A percentile compares a stretch with the other conserved stretches of the same genome.
These are phyloP conservation scores for Sciaenops ocellatus DNA, from an alignment of 2,797 vertebrate species.

Conservation along the genomic window DNA sequence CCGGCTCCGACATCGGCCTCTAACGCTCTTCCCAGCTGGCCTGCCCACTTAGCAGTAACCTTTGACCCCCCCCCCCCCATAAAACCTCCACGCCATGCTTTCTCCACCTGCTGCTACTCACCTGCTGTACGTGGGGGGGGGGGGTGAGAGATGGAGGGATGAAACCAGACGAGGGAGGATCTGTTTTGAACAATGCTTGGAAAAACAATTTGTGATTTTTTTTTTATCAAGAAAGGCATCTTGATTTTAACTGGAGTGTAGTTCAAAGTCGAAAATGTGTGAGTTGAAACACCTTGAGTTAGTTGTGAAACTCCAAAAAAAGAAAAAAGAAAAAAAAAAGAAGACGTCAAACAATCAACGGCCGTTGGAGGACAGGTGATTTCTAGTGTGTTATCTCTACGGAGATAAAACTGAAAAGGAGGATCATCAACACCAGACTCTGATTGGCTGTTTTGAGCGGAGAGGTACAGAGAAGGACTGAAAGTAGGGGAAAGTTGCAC, in stretches of 20 bases:
- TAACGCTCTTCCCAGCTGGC: conserved; percentile 42
- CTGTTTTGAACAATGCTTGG: not conserved
- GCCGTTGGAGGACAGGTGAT: conserved; percentile 59
- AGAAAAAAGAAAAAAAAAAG: not conserved
- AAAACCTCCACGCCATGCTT: conserved; percentile 19
- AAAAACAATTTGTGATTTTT: not conserved
- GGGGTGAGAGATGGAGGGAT: not conserved
- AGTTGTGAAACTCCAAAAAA: conserved; percentile 21
- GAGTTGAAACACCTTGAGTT: too few species aligned
- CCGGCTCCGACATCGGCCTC: conserved; percentile 35
- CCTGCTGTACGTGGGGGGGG: conserved; percentile 36
- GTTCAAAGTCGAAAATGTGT: conserved; percentile 8
- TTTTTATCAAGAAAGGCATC: conserved; percentile 9
- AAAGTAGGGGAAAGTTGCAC: conserved; percentile 37
- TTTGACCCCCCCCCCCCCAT: conserved; percentile 47
- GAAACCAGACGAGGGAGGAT: not conserved
- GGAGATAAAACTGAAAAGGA: conserved; percentile 58
- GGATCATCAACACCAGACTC: conserved; percentile 23
- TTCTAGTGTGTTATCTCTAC: conserved; percentile 59
- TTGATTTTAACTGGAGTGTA: conserved; percentile 26
- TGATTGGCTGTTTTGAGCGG: conserved; percentile 49
- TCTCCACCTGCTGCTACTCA: conserved; percentile 65
- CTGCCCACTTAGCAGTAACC: conserved; percentile 56
- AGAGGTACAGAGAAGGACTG: not conserved
- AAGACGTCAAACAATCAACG: not conserved